These are phyloP conservation scores for Volucella bombylans DNA, from an alignment of 2,888 invertebrate species.

Conservation along the genomic window DNA sequence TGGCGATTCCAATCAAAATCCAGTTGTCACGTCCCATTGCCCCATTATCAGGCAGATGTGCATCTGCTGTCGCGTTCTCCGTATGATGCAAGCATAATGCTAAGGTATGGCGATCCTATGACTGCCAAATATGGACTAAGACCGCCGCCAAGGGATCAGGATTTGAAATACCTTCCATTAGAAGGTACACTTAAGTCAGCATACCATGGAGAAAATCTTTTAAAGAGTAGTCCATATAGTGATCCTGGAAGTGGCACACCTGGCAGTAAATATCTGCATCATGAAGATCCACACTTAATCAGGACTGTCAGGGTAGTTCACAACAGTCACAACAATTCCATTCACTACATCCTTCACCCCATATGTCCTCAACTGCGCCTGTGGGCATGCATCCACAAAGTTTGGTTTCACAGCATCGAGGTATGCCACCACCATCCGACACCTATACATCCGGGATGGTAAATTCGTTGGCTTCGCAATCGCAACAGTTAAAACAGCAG, in stretches of 20 bases:
- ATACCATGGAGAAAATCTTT: slow-evolving; percentile 81
- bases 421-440: too few relatives aligned
- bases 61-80: slow-evolving; percentile 80
- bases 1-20: slow-evolving; percentile 61
- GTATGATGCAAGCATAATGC: slow-evolving; percentile 81
- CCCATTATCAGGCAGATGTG: slow-evolving; percentile 81
- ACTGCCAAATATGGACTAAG: slow-evolving; percentile 78
- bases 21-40: slow-evolving; percentile 80
- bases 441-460: slow-evolving; percentile 61
- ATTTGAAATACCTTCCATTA: slow-evolving; percentile 81
- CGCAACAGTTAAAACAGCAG: slow-evolving; percentile 74
- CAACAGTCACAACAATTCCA: slow-evolving; percentile 81
- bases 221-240: slow-evolving; percentile 80
- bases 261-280: slow-evolving; percentile 80
- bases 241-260: slow-evolving; percentile 76
- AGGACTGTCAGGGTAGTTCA: slow-evolving; percentile 82
- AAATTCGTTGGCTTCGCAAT: slow-evolving; percentile 56
- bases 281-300: slow-evolving; percentile 81
- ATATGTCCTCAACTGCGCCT: slow-evolving; percentile 81
- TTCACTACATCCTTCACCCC: slow-evolving; percentile 82
- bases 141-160: slow-evolving; percentile 77
- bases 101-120: slow-evolving; percentile 82
- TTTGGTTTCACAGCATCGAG: slow-evolving; percentile 80
- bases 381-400: slow-evolving; percentile 82
- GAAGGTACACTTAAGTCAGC: slow-evolving; percentile 78